Base-by-base conservation (phyloP, 2,113 vertebrate species). In the Plecturocebus donacophilus region DNA sequence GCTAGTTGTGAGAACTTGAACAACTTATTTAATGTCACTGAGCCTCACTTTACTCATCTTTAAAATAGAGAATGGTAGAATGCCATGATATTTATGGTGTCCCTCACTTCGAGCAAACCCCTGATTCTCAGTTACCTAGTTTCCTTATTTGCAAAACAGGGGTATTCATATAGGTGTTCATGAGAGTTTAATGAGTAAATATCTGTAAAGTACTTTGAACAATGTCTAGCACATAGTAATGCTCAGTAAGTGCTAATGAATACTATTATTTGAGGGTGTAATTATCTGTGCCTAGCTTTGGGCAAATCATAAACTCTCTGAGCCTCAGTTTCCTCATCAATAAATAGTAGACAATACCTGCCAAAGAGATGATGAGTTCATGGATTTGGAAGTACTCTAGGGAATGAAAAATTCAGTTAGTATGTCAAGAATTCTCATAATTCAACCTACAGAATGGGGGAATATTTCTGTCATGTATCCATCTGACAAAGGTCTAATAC, bases 281-380 rank as follows among this genome's bases (percentile, higher is more conserved):
- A 91, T 68, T 81, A 81, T 91, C 87, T 93, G 20, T n/a, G 82
- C 73, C 66, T 76, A 91, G 77, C 5, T 77, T 89, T 85, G 86
- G 35, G 52, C 35, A 92, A 90, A 94, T 87, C 1, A n/a, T 77
- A 87, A 79, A 79, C 8, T 93, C 73, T 86, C 73, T 45, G 73
- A 94, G 75, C 23, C 58, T 94, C 75, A 84, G 40, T 86, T 97
- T 86, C 71, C 38, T 95, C n/a, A 77, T 86, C 77, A 90, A 71
- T 92, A 94, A 87, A 73, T 90, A 85, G 68, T 90, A 93, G 76
- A 86, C 56, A 87, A 85, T 96, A 88, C 13, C 79, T 93, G 77
- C 42, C 42, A 91, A 91, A 71, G 42, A 96, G 70, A 95, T 49
- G n/a, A 90, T 92, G 16, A 83, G 52, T 77, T 85, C 86, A 95